These are phyloP conservation scores for Mythimna albipuncta DNA, from an alignment of 2,888 invertebrate genomes.

Conservation along the genomic window DNA sequence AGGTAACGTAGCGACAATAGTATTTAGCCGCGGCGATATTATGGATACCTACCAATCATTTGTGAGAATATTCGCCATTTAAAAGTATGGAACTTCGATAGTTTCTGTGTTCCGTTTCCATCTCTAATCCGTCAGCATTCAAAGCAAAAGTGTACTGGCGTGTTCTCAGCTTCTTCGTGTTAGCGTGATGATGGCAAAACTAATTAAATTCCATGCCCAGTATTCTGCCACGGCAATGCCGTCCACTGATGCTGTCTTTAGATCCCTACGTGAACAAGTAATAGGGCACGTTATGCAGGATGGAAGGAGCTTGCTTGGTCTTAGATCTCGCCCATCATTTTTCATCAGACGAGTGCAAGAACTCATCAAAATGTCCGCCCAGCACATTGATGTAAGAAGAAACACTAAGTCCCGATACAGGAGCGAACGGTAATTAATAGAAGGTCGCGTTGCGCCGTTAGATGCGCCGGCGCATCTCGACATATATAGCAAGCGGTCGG, in stretches of 20 bases:
- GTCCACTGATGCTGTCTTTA: no score
- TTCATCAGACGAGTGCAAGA: not conserved
- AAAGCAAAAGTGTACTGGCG: not conserved
- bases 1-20: not conserved
- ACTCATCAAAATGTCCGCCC: not conserved
- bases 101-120: not conserved
- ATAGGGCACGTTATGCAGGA: no score
- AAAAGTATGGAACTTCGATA: not conserved
- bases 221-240: no score
- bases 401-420: constrained; percentile 76
- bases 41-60: not conserved
- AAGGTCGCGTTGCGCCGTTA: constrained; percentile 85
- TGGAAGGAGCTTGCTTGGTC: not conserved
- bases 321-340: not conserved
- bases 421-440: constrained; percentile 88
- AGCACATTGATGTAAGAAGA: constrained; percentile 63
- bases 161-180: not conserved
- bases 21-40: not conserved
- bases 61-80: not conserved
- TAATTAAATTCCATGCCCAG: no score
- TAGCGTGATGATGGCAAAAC: no score
- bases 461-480: constrained; percentile 82
- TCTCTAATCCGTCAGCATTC: not conserved
- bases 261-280: no score
- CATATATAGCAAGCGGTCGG: constrained; percentile 78